Evolutionary conservation across 2,797 vertebrate genomes (phyloP).

Genomic region (Acridotheres tristis): DNA sequence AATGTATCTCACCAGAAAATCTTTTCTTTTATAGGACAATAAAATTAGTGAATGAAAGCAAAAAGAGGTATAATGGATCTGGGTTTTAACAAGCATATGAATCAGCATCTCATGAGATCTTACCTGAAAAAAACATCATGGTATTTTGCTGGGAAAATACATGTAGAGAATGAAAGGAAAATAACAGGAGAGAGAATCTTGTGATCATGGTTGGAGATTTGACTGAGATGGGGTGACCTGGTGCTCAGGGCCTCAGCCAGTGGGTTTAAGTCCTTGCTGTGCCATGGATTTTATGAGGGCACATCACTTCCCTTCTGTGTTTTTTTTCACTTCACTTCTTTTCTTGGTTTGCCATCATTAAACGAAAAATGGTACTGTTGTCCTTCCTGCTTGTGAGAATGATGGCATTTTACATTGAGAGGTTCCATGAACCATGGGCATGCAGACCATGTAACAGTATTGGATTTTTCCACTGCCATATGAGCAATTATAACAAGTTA

Average conservation of each 20-base stretch:
- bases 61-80: constrained; percentile 36
- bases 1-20: constrained; percentile 17
- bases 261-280: neutral
- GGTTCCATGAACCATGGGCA: neutral
- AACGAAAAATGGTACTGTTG: neutral
- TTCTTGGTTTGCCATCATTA: neutral
- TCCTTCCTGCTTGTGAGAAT: neutral
- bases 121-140: neutral
- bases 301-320: neutral
- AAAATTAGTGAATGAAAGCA: constrained; percentile 59
- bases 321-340: neutral
- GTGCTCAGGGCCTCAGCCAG: neutral
- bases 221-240: neutral
- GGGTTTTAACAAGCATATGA: constrained; percentile 29
- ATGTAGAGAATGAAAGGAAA: neutral
- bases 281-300: neutral
- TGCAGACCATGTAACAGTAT: neutral
- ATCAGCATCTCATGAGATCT: constrained; percentile 13
- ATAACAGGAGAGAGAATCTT: neutral
- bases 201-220: neutral
- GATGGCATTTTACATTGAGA: neutral
- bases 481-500: neutral
- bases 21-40: constrained; percentile 43
- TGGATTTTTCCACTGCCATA: neutral
- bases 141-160: neutral